Base-by-base conservation (phyloP, 2,113 vertebrate species). In the Ictalurus punctatus region DNA sequence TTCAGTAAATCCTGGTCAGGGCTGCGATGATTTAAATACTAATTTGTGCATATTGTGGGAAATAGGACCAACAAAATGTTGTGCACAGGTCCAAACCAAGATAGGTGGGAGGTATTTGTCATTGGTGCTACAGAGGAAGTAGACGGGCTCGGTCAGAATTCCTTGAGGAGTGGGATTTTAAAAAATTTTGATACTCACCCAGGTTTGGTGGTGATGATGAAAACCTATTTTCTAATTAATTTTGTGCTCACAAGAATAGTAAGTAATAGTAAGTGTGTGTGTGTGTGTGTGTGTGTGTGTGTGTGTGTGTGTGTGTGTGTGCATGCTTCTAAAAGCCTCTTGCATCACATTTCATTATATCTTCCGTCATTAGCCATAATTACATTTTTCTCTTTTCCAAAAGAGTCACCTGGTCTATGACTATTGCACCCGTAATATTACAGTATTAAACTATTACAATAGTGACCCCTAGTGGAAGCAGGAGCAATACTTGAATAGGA, bases 391-490 rank as follows among this genome's bases (percentile, higher is more conserved):
- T 25, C 21, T 63, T 40, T 14, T 83, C 19, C 30, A 23, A n/a
- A n/a, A 61, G 80, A 82, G 30, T 48, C 34, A 83, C 12, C 59
- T 84, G 59, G 21, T 30, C 27, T 34, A 52, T 54, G 83, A 52
- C 16, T 30, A 84, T 40, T 44, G 25, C 23, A 17, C 61, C 1
- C 54, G 61, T 34, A 44, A 83, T 40, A 44, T 83, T n/a, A n/a
- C 1, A 34, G 79, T 58, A 44, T 44, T 59, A 59, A 37, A 17
- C 25, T 73, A 37, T 73, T 61, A 48, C 65, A 83, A 74, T 30
- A 83, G 65, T 71, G 16, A 80, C 87, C 40, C 87, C 87, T 88
- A 34, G 54, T 88, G 87, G 27, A 44, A 25, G 0, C 8, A 25
- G 27, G 34, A 73, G 65, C 23, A 71, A 59, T 5, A 12, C 27